Conservation (phyloP, 2,797 vertebrate genomes). For the Aythya fuligula region DNA sequence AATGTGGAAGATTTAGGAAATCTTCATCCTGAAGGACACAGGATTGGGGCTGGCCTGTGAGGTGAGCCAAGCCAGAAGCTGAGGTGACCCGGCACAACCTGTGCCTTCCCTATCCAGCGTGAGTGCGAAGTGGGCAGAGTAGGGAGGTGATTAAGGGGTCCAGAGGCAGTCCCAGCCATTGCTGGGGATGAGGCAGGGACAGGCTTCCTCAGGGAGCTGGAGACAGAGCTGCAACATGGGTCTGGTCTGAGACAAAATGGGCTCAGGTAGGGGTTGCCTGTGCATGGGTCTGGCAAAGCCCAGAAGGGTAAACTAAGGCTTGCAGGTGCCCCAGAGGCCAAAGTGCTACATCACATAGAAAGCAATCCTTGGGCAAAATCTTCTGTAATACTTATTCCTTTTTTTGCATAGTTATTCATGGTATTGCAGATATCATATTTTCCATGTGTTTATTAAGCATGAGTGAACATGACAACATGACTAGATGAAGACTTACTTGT, state of each 20-base stretch:
- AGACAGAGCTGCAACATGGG: background rate
- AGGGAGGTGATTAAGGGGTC: background rate
- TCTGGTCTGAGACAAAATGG: background rate
- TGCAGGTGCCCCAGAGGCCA: background rate
- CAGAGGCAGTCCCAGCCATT: background rate
- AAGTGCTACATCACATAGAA: background rate
- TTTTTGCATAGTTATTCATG: background rate
- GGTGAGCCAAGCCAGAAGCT: background rate
- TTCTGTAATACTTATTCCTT: background rate
- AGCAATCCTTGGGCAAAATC: fast-evolving
- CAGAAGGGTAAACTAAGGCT: background rate
- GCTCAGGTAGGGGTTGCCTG: fast-evolving
- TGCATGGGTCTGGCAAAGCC: background rate
- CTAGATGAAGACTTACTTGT: background rate
- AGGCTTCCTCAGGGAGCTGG: background rate
- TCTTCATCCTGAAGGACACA: background rate
- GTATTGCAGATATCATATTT: background rate
- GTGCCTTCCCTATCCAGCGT: background rate
- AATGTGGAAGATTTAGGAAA: background rate
- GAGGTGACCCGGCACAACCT: background rate
- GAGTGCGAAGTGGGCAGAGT: background rate
- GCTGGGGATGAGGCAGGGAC: background rate
- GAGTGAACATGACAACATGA: background rate
- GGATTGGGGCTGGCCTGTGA: background rate
- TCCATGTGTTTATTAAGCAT: background rate